phyloP scores from a whole-genome alignment of 1,140 invertebrate genomes.

The Brachionus manjavacas region DNA sequence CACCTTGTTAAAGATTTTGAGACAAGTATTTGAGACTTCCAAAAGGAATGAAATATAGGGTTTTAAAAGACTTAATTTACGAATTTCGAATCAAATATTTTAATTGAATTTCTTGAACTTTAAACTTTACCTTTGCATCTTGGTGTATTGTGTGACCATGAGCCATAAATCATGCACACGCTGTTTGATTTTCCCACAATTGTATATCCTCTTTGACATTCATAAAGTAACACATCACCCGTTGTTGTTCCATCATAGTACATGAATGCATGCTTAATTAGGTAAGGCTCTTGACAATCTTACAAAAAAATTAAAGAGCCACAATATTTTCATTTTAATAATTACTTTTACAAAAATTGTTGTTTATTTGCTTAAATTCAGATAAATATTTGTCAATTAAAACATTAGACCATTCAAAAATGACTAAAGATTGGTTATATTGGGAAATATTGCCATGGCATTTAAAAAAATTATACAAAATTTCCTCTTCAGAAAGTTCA shows the following conservation, averaged over 20 bases:
- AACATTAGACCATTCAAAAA: conserved; percentile 21
- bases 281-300: conserved; percentile 3
- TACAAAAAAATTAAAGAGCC: not conserved
- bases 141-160: conserved; percentile 21
- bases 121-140: not conserved
- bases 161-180: conserved; percentile 22
- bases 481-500: not conserved
- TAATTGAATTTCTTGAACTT: no score
- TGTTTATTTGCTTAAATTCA: not conserved
- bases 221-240: not conserved
- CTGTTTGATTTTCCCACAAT: not conserved
- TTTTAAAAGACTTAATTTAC: no score
- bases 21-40: no score
- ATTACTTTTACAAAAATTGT: conserved; percentile 19
- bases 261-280: not conserved
- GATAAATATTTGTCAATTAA: not conserved
- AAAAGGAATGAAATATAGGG: no score
- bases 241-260: conserved; percentile 9
- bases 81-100: no score
- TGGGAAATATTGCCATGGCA: not conserved
- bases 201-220: not conserved
- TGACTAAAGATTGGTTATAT: not conserved
- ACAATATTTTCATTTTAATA: not conserved
- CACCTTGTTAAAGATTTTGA: no score
- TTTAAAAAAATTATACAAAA: conserved; percentile 9